Evolutionary conservation across 2,888 invertebrate genomes (phyloP).

Genomic region (Acanthosepion esculentum): DNA sequence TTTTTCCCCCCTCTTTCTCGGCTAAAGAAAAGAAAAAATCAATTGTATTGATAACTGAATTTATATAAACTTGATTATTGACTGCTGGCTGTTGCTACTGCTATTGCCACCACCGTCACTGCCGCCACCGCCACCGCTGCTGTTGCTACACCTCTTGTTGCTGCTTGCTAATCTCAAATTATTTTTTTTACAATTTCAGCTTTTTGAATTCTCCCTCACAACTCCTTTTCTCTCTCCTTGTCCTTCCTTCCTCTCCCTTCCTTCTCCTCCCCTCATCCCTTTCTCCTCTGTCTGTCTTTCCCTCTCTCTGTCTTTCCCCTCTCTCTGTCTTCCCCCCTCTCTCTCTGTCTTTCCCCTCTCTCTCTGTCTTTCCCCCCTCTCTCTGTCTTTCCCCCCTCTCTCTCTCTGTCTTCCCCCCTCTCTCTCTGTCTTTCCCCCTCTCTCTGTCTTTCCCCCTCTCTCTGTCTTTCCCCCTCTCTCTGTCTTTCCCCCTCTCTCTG

Average conservation of each 20-base stretch:
- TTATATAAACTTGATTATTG: neutral
- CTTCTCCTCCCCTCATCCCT: neutral
- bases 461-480: too few species aligned
- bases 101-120: neutral
- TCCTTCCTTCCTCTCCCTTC: fast-evolving
- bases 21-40: neutral
- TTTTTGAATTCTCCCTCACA: too few species aligned
- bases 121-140: neutral
- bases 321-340: too few species aligned
- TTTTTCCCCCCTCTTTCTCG: neutral
- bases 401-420: neutral
- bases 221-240: neutral
- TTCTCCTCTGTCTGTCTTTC: neutral
- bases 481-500: neutral
- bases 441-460: neutral
- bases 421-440: neutral
- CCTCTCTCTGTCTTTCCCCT: neutral
- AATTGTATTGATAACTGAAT: neutral
- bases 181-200: neutral
- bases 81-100: neutral
- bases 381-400: neutral
- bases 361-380: neutral
- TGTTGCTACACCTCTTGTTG: neutral
- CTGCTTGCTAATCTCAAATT: neutral
- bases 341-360: too few species aligned